Conservation (phyloP, 37 sponge, comb jelly and placozoan species). For the Aplysina aerophoba region DNA sequence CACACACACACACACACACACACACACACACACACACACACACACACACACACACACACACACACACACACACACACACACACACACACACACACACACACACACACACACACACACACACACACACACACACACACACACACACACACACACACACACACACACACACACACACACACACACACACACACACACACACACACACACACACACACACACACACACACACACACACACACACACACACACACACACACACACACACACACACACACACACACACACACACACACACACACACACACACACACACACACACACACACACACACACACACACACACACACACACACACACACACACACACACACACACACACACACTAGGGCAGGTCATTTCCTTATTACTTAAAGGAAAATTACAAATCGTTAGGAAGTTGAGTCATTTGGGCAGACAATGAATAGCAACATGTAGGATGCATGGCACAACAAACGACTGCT, state of each 20-base stretch:
- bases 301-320: constrained; percentile 22
- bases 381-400: too few species aligned
- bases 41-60: constrained; percentile 37
- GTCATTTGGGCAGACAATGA: too few species aligned
- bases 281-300: constrained; percentile 21
- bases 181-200: too few species aligned
- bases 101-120: constrained; percentile 12
- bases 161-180: too few species aligned
- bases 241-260: background rate
- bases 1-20: constrained; percentile 41
- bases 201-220: too few species aligned
- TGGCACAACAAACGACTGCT: too few species aligned
- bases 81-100: constrained; percentile 5
- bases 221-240: background rate
- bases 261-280: constrained; percentile 17
- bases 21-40: constrained; percentile 27
- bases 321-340: constrained; percentile 39
- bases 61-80: constrained; percentile 37
- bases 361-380: constrained; percentile 18
- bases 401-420: too few species aligned
- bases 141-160: too few species aligned
- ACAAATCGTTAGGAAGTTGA: too few species aligned
- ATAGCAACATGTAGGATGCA: too few species aligned
- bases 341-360: constrained; percentile 34
- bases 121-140: constrained; percentile 24